Percentiles rank a stretch among this genome's conserved stretches.
phyloP scores from a whole-genome alignment of 2,113 vertebrate genomes.

The Grus americana region DNA sequence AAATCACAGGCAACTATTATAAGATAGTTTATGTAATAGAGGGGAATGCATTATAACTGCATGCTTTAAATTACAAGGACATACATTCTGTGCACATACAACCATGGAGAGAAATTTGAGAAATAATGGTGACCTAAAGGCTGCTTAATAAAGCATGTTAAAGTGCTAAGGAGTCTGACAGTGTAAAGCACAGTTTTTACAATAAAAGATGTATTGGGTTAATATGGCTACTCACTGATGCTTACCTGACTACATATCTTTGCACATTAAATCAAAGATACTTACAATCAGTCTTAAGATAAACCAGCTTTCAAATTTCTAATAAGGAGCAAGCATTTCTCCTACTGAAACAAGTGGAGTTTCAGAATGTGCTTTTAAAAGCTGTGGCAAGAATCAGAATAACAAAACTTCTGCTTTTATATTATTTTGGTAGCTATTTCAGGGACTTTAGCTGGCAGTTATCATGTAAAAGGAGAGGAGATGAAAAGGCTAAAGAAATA shows the following conservation, averaged over 20 bases:
- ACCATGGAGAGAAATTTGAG: conserved; percentile 90
- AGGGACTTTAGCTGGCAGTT: conserved; percentile 37
- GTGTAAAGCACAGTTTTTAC: conserved; percentile 97
- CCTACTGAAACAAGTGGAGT: conserved; percentile 21
- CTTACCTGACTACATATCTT: conserved; percentile 97
- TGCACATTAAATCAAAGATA: conserved; percentile 88
- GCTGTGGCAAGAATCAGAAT: conserved; percentile 5
- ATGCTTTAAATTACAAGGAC: conserved; percentile 81
- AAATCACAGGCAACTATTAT: conserved; percentile 76
- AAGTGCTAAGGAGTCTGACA: conserved; percentile 91
- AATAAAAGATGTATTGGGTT: conserved; percentile 99
- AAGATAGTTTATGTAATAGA: conserved; percentile 83
- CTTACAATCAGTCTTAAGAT: conserved; percentile 88
- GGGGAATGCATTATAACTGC: conserved; percentile 81
- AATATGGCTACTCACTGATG: conserved; percentile 99
- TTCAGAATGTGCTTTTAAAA: conserved; percentile 55
- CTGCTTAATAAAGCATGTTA: conserved; percentile 99
- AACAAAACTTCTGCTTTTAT: conserved; percentile 43
- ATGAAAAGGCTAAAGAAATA: conserved; percentile 29
- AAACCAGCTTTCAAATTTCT: conserved; percentile 78
- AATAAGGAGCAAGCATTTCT: conserved; percentile 61
- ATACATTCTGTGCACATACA: conserved; percentile 83
- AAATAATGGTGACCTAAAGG: conserved; percentile 94
- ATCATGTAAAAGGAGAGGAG: conserved; percentile 17
- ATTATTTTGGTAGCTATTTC: conserved; percentile 50